These are phyloP conservation scores for Girardinichthys multiradiatus DNA, from an alignment of 2,113 vertebrate species.

Conservation along the genomic window DNA sequence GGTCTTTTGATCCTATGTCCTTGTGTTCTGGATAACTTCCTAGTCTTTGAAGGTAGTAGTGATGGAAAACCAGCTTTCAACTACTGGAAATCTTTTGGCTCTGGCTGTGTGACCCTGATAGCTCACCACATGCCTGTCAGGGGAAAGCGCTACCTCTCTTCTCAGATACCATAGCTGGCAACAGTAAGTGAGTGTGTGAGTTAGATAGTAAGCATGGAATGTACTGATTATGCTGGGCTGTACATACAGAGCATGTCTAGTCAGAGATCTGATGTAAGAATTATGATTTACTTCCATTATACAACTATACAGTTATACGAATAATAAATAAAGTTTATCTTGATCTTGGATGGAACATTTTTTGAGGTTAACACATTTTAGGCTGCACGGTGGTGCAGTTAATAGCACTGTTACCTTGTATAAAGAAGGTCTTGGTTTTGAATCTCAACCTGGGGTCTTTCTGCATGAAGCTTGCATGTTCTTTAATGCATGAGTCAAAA, in stretches of 20 bases:
- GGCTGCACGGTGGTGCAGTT: no score
- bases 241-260: constrained; percentile 1
- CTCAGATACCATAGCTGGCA: constrained; percentile 34
- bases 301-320: neutral
- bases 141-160: constrained; percentile 49
- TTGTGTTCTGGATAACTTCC: constrained; percentile 61
- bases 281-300: constrained; percentile 17
- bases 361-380: neutral
- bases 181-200: constrained; percentile 20
- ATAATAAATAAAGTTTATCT: neutral
- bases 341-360: neutral
- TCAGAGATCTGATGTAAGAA: constrained; percentile 43
- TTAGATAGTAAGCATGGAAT: constrained; percentile 31
- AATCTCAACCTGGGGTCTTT: neutral
- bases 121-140: constrained; percentile 57
- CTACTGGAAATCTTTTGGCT: constrained; percentile 67
- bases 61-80: constrained; percentile 70
- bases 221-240: constrained; percentile 10
- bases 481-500: neutral
- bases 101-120: constrained; percentile 48
- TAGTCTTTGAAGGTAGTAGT: constrained; percentile 73
- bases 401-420: neutral
- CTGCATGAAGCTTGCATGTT: neutral
- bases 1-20: constrained; percentile 70
- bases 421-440: neutral